Percentiles rank a stretch among this genome's conserved stretches.
Conservation (phyloP, 1,140 invertebrate species). For the Lordiphosa collinella region DNA sequence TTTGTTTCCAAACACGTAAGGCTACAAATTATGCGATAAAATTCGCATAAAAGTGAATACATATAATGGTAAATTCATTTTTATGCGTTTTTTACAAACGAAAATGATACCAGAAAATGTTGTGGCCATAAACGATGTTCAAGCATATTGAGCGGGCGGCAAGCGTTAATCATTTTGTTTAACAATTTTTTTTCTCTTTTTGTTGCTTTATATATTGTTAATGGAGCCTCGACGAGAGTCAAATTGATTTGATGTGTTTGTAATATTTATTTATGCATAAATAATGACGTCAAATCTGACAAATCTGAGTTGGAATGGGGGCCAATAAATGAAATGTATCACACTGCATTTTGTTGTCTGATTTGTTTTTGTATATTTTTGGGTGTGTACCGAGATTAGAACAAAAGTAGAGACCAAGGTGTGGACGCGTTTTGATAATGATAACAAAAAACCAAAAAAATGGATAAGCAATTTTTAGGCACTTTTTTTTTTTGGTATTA, state of each 20-base stretch:
- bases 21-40: conserved; percentile 70
- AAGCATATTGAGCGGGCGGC: conserved; percentile 12
- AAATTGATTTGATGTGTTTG: conserved; percentile 49
- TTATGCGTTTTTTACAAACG: conserved; percentile 28
- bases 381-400: conserved; percentile 34
- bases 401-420: conserved; percentile 22
- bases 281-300: conserved; percentile 65
- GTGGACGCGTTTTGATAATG: conserved; percentile 35
- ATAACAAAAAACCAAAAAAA: conserved; percentile 24
- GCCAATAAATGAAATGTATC: conserved; percentile 5
- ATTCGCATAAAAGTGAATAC: conserved; percentile 41
- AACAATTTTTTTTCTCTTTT: conserved; percentile 13
- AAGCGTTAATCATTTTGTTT: conserved; percentile 45
- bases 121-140: conserved; percentile 8
- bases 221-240: conserved; percentile 35
- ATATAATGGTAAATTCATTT: conserved; percentile 42
- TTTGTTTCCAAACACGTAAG: conserved; percentile 43
- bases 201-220: conserved; percentile 28
- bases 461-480: conserved; percentile 5
- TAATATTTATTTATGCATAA: conserved; percentile 64
- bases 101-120: conserved; percentile 9
- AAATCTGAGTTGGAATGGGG: conserved; percentile 11
- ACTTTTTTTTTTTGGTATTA: background rate
- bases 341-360: conserved; percentile 2
- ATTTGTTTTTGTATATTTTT: conserved; percentile 19